phyloP scores from a whole-genome alignment of 1,140 invertebrate species.

The Hesperophylax magnus region DNA sequence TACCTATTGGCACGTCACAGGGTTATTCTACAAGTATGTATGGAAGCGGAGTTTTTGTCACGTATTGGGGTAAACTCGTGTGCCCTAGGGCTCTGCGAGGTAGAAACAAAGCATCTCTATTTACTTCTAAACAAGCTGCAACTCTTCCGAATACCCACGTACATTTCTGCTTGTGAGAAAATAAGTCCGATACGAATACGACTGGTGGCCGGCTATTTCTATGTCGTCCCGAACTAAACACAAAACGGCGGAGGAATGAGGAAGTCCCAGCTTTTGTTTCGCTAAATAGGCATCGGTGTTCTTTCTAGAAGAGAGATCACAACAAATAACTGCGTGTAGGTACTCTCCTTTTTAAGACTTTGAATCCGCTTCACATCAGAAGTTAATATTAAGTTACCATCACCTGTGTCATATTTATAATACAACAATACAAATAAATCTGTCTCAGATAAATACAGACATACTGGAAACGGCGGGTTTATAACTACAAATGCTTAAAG shows the following conservation, averaged over 20 bases:
- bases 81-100: slow-evolving; percentile 35
- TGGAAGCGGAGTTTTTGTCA: slow-evolving; percentile 48
- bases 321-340: not conserved
- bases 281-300: slow-evolving; percentile 8
- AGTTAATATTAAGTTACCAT: too few relatives aligned
- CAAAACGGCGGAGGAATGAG: slow-evolving; percentile 48
- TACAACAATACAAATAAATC: too few relatives aligned
- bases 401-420: too few relatives aligned
- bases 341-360: too few relatives aligned
- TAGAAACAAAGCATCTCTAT: slow-evolving; percentile 48
- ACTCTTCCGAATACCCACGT: slow-evolving; percentile 44
- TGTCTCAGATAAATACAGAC: too few relatives aligned
- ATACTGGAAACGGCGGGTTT: too few relatives aligned
- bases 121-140: slow-evolving; percentile 39
- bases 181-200: slow-evolving; percentile 38
- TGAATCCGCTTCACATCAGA: too few relatives aligned
- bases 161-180: slow-evolving; percentile 55
- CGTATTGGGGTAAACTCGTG: slow-evolving; percentile 57
- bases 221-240: slow-evolving; percentile 13
- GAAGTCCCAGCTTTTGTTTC: slow-evolving; percentile 41
- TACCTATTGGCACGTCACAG: not conserved
- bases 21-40: slow-evolving; percentile 5
- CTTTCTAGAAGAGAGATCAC: slow-evolving; percentile 7
- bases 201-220: not conserved
- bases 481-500: too few relatives aligned